Evolutionary conservation across 2,113 vertebrate species (phyloP), one percentile per base, ranked within the genome.

Genomic region (Paramormyrops kingsleyae): DNA sequence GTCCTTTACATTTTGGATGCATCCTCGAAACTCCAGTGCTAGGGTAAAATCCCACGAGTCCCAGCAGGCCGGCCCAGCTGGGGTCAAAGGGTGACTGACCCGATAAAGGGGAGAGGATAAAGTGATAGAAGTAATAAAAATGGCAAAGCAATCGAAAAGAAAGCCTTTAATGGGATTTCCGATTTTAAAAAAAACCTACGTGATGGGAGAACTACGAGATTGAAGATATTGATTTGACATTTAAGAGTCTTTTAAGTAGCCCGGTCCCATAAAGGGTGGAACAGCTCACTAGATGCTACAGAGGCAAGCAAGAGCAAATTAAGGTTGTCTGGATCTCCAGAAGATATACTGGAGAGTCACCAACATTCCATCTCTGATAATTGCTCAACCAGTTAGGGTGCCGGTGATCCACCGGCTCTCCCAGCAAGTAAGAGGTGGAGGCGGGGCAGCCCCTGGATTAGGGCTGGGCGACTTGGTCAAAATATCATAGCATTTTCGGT

Each of bases 361-460:
- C 13, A 39, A 7, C 35, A 77, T 6, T 77, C 70, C 70, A 77
- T 19, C 70, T 77, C 35, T 39, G 4, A 19, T 42, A 77, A 39
- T 15, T 77, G 15, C 31, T 39, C 70, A 35, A 19, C 31, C 27
- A 39, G 31, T 15, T 35, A 77, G 70, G 31, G 9, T 1, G 10
- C 3, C 0, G 66, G 10, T 15, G 70, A 77, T 39, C 31, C 35
- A 39, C 31, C 17, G 15, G 15, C 70, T 77, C 31, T 77, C 74
- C 35, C 31, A 77, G 31, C 13, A 39, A 42, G 74, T 35, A 42
- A 39, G 6, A 19, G 27, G 74, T 5, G 35, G 6, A 3, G 70
- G 6, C 0, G 3, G n/a, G 24, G 9, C n/a, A 21, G 1, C 2
- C 24, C 59, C 59, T 2, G 0, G 59, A 4, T 2, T 1, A n/a